Base-by-base conservation (phyloP, 37 sponge, comb jelly and placozoan species). In the Trichoplax adhaerens region DNA sequence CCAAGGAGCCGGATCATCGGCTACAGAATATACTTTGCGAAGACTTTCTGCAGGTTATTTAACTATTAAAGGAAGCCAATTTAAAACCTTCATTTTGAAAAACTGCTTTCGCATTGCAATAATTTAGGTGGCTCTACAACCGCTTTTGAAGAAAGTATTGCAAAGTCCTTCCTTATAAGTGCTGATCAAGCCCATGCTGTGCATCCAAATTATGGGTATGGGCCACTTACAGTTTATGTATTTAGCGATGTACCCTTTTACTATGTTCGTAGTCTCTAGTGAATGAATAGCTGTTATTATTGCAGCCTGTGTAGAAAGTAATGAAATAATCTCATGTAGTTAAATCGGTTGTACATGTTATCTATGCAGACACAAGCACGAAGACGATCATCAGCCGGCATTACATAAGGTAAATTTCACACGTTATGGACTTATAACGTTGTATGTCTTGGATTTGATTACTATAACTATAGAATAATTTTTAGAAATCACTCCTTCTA, bases 111-210 rank as follows among this genome's bases (percentile, higher is more conserved):
- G 8, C 8, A 49, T 69, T n/a, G 12, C 1, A 2, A 70, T 29
- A 29, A 29, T 29, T 29, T 69, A 6, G 69, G 80, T 5, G 85
- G 62, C 6, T 73, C 76, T 58, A 57, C 80, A 29, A 81, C 65
- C 59, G 78, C 84, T 2, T 83, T 87, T 77, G 90, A 89, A 64
- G 81, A 81, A 55, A 74, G 89, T 55, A 80, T 95, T 1, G 72
- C 91, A n/a, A 87, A 90, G 59, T 90, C 91, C 5, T 82, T 87
- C 63, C 78, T 95, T n/a, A 66, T 95, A 75, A 82, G 83, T 68
- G 88, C 91, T 68, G 96, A 95, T 63, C 96, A 95, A 65, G 96
- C 88, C 3, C 96, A 95, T 74, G 91, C 88, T 46, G 66, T 89
- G 48, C 96, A 95, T 64, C 96, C 96, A 50, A 95, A 95, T 69